phyloP scores from a whole-genome alignment of 1,140 invertebrate species.

The Papilio dardanus region DNA sequence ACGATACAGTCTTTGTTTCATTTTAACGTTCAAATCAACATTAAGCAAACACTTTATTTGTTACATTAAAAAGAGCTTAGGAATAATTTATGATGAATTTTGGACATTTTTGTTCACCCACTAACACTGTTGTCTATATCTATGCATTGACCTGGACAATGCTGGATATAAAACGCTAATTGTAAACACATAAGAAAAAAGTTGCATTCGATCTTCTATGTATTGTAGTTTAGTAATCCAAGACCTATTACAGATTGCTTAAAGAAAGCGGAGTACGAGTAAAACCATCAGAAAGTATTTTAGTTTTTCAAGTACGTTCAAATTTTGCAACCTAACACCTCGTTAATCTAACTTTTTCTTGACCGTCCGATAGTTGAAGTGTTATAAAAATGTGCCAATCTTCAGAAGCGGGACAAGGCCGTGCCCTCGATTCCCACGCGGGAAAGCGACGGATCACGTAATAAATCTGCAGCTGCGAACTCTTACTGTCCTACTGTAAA shows the following conservation, averaged over 20 bases:
- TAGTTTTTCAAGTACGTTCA: neutral
- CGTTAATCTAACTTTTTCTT: conserved; percentile 34
- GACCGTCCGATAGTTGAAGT: conserved; percentile 62
- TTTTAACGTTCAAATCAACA: conserved; percentile 15
- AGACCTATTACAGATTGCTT: neutral
- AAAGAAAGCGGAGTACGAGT: neutral
- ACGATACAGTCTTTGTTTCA: conserved; percentile 16
- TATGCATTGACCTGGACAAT: no score
- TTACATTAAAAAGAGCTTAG: neutral
- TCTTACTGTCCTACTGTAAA: conserved; percentile 42
- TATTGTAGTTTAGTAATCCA: neutral
- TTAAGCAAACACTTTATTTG: neutral
- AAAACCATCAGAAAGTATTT: neutral
- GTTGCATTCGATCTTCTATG: no score
- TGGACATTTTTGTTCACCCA: neutral
- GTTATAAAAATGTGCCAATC: conserved; percentile 80
- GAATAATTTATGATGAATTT: neutral
- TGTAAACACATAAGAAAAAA: no score
- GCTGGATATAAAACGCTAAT: no score
- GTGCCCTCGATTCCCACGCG: conserved; percentile 63
- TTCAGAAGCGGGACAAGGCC: conserved; percentile 75
- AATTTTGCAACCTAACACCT: neutral
- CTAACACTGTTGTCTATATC: neutral
- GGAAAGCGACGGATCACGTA: conserved; percentile 53
- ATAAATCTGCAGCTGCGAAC: conserved; percentile 53